Base-by-base conservation (phyloP, 2,113 vertebrate species). In the Phainopepla nitens region DNA sequence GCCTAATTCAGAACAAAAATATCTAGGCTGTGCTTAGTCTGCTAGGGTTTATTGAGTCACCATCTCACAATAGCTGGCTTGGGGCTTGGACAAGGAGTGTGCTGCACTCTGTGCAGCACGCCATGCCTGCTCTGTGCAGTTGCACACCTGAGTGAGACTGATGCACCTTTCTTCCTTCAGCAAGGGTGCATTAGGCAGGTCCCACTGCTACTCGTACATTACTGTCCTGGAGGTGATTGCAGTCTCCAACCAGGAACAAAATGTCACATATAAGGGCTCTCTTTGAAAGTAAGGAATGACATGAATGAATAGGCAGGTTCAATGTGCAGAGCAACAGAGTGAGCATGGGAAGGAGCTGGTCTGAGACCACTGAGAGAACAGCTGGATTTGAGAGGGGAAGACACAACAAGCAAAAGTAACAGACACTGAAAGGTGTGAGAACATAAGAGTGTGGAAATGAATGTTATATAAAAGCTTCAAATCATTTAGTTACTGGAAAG, bases 1-100 rank as follows among this genome's bases (percentile, higher is more conserved):
- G 10, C 19, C 28, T 86, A 81, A 93, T 90, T 87, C 85, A 66
- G 90, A 86, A 56, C 35, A 81, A 85, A 90, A 82, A 65, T 73
- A 57, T 23, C 31, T 51, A n/a, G 49, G 13, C 29, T 78, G 56
- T 54, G 14, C 22, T 78, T 60, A 80, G 10, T 81, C 71, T 86
- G 10, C 35, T n/a, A 36, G 42, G 9, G 15, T 62, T 29, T 15
- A 35, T 77, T 78, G 28, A 70, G 82, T 35, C 22, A 71, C 41
- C 25, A 21, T 49, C 47, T 56, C 8, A 1, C 16, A 31, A 11
- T 1, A 60, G 19, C 39, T 62, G 35, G 11, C 10, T 6, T 45
- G 28, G 9, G 24, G 42, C 21, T 90, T 49, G 22, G 35, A 3
- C 15, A 57, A 50, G 50, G 19, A 9, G 9, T 27, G 62, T 76